Conservation (phyloP, 2,113 vertebrate species). For the Megaceryle maxima region DNA sequence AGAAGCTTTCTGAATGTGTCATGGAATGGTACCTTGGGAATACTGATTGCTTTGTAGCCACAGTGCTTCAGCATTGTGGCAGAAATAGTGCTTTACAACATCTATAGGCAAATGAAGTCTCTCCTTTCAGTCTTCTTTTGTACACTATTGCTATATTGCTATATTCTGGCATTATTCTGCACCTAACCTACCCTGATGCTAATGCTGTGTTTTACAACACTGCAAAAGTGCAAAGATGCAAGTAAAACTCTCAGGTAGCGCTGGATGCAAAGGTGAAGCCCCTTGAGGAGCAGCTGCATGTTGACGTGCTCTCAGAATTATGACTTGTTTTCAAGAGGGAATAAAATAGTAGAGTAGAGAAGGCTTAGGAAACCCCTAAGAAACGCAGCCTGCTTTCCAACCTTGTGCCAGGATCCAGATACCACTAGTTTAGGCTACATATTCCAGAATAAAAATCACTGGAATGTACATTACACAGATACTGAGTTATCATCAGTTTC, state of each 20-base stretch:
- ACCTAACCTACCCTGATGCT: not conserved
- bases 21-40: not conserved
- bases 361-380: not conserved
- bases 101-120: not conserved
- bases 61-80: not conserved
- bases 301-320: not conserved
- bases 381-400: not conserved
- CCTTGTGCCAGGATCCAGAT: not conserved
- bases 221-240: not conserved
- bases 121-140: not conserved
- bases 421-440: not conserved
- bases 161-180: not conserved
- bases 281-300: not conserved
- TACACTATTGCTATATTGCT: not conserved
- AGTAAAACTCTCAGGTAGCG: not conserved
- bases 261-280: not conserved
- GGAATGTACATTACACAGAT: fast-evolving
- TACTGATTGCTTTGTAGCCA: not conserved
- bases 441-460: not conserved
- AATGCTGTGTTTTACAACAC: not conserved
- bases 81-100: not conserved
- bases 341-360: not conserved
- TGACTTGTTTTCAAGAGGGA: not conserved
- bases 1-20: not conserved
- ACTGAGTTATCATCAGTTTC: not conserved